These are phyloP conservation scores for Rotaria sp. DNA, from an alignment of 2,888 invertebrate genomes.

Conservation along the genomic window DNA sequence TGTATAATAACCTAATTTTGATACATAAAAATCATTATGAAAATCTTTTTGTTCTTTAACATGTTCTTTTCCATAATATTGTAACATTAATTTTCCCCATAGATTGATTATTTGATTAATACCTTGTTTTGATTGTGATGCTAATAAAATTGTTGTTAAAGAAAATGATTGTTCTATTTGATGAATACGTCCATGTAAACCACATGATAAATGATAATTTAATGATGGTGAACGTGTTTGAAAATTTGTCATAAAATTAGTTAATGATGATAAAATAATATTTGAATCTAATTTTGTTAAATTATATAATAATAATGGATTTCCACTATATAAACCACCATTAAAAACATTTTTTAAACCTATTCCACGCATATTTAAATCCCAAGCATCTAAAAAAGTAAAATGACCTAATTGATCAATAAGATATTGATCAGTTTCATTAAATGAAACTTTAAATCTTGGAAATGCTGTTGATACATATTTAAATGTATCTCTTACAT, in stretches of 20 bases:
- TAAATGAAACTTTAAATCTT: slow-evolving; percentile 23
- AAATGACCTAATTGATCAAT: slow-evolving; percentile 9
- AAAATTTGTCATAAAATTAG: slow-evolving; percentile 21
- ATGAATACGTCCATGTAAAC: background rate
- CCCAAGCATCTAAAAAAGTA: slow-evolving; percentile 21
- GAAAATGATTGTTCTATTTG: background rate
- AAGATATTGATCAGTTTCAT: background rate
- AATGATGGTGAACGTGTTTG: slow-evolving; percentile 24
- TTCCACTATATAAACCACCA: slow-evolving; percentile 6
- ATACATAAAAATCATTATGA: background rate
- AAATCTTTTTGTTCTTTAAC: background rate
- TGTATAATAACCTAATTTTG: slow-evolving; percentile 30
- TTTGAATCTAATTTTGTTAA: background rate
- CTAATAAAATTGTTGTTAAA: background rate
- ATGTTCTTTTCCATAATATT: slow-evolving; percentile 21
- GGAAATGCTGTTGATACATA: slow-evolving; percentile 6
- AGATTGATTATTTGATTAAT: background rate
- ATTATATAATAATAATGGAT: slow-evolving; percentile 25
- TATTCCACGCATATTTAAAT: slow-evolving; percentile 20
- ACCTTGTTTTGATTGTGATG: background rate
- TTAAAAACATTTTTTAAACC: background rate
- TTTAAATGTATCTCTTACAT: background rate
- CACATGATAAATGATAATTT: background rate
- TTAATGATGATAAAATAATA: slow-evolving; percentile 16
- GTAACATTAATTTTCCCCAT: slow-evolving; percentile 21